A percentile compares a stretch with the other conserved stretches of the same genome.
These are phyloP conservation scores for Sternotherus odoratus DNA, from an alignment of 2,797 vertebrate species.

Conservation along the genomic window DNA sequence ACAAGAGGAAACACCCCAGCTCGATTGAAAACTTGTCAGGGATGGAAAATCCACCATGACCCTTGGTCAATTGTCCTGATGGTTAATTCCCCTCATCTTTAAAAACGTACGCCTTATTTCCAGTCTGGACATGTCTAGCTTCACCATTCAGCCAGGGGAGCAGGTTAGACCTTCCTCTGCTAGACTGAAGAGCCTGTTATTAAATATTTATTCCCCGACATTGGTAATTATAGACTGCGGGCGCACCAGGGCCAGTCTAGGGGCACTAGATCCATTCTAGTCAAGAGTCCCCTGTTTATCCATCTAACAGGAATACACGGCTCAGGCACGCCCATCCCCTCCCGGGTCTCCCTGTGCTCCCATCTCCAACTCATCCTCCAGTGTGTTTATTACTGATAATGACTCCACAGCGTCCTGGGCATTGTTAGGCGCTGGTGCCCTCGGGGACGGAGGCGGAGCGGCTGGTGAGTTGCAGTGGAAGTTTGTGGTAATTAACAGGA, in stretches of 20 bases:
- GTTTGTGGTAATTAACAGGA: neutral
- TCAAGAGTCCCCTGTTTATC: neutral
- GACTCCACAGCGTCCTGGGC: neutral
- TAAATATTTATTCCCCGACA: neutral
- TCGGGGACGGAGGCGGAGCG: neutral
- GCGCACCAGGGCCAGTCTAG: neutral
- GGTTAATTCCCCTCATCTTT: no score
- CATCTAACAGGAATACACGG: neutral
- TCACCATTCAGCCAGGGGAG: neutral
- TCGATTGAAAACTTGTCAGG: neutral
- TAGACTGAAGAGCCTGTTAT: neutral
- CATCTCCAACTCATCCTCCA: neutral
- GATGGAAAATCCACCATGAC: neutral
- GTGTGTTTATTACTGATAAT: neutral
- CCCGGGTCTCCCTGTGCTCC: neutral
- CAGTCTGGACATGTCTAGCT: neutral
- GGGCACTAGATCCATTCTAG: neutral
- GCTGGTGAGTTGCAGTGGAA: neutral
- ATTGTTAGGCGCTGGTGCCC: neutral
- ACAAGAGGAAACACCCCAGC: neutral
- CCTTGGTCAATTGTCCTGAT: no score
- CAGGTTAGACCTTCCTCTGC: neutral
- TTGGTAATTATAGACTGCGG: neutral
- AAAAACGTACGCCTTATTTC: no score
- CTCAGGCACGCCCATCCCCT: neutral